A percentile compares a stretch with the other conserved stretches of the same genome.
phyloP scores from a whole-genome alignment of 2,113 vertebrate species.

The Sceloporus undulatus region DNA sequence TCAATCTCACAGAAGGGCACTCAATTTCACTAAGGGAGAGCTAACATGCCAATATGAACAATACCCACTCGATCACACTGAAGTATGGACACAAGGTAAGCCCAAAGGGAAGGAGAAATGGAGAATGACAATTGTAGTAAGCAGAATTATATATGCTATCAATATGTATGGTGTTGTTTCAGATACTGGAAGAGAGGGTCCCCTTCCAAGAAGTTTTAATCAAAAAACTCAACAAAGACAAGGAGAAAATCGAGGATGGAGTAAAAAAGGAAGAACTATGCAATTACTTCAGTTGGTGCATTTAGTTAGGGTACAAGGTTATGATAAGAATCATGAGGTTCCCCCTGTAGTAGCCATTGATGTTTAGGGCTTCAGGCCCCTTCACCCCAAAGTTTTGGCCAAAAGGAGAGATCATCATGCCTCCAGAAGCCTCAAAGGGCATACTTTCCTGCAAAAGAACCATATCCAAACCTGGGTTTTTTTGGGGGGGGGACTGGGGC shows the following conservation, averaged over 20 bases:
- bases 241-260: not conserved
- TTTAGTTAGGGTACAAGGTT: not conserved
- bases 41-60: constrained; percentile 18
- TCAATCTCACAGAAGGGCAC: constrained; percentile 18
- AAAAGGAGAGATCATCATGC: too few relatives aligned
- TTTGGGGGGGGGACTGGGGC: too few relatives aligned
- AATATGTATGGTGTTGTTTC: too few relatives aligned
- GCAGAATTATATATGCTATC: not conserved
- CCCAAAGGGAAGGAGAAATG: too few relatives aligned
- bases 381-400: too few relatives aligned
- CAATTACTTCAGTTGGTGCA: not conserved
- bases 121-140: not conserved
- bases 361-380: too few relatives aligned
- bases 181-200: not conserved
- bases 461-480: too few relatives aligned
- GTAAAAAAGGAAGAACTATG: not conserved
- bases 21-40: not conserved
- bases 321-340: too few relatives aligned
- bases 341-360: too few relatives aligned
- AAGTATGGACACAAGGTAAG: constrained; percentile 17
- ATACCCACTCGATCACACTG: constrained; percentile 11
- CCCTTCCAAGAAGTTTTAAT: not conserved
- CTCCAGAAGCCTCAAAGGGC: too few relatives aligned
- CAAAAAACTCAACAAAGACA: not conserved
- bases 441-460: too few relatives aligned